A percentile compares a stretch with the other conserved stretches of the same genome.
phyloP scores from a whole-genome alignment of 1,140 invertebrate genomes.

The Drosophila quadrilineata region DNA sequence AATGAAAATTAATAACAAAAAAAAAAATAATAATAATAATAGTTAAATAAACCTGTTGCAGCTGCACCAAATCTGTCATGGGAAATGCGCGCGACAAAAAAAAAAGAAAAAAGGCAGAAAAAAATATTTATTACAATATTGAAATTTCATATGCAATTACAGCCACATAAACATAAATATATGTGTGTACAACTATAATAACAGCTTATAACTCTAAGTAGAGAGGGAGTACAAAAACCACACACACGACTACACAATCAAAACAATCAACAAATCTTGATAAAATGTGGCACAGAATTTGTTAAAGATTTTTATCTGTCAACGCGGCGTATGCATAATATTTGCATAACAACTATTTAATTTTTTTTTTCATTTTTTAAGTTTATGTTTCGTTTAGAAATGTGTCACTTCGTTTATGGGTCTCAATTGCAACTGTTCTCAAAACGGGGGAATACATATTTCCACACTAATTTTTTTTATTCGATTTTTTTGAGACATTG shows the following conservation, averaged over 20 bases:
- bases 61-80: constrained; percentile 72
- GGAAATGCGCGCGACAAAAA: constrained; percentile 42
- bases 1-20: no score
- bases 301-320: constrained; percentile 25
- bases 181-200: constrained; percentile 24
- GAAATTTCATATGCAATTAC: constrained; percentile 72
- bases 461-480: neutral
- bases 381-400: neutral
- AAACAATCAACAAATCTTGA: constrained; percentile 7
- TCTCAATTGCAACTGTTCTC: constrained; percentile 48
- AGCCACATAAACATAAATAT: constrained; percentile 40
- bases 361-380: no score
- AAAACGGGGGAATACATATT: constrained; percentile 15
- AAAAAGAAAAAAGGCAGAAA: no score
- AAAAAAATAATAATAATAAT: no score
- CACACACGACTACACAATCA: no score
- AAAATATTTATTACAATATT: constrained; percentile 72
- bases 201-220: constrained; percentile 26
- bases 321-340: constrained; percentile 65
- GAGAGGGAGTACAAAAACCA: neutral
- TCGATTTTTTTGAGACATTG: constrained; percentile 52
- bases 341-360: constrained; percentile 39
- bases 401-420: constrained; percentile 21
- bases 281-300: constrained; percentile 29
- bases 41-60: constrained; percentile 52